A percentile compares a stretch with the other conserved stretches of the same genome.
Conservation (phyloP, 2,797 vertebrate species). For the Clarias laeviceps region DNA sequence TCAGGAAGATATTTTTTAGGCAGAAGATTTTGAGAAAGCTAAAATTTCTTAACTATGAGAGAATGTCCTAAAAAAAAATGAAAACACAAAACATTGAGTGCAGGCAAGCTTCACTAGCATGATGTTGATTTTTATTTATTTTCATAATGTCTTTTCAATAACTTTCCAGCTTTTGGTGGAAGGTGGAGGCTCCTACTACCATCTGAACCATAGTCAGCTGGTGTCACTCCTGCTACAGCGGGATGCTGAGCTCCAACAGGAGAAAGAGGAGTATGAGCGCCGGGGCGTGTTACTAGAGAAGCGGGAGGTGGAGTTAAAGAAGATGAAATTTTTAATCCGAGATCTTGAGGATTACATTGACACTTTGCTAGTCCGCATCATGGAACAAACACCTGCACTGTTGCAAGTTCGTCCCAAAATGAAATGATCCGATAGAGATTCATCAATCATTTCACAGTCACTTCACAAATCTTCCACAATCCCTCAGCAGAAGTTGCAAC, state of each 20-base stretch:
- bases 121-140: not conserved
- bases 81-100: not conserved
- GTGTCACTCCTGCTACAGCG: constrained; percentile 86
- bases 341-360: constrained; percentile 98
- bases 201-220: constrained; percentile 92
- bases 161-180: constrained; percentile 70
- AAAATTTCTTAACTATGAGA: not conserved
- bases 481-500: constrained; percentile 69
- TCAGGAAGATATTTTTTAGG: not conserved
- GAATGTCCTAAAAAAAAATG: not conserved
- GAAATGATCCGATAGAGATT: constrained; percentile 64
- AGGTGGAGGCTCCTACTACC: constrained; percentile 88
- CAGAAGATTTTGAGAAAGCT: not conserved
- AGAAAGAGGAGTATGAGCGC: constrained; percentile 79
- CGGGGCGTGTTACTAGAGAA: constrained; percentile 83
- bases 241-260: constrained; percentile 84
- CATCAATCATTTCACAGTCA: constrained; percentile 54
- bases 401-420: constrained; percentile 86
- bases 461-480: constrained; percentile 36
- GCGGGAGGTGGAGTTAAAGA: constrained; percentile 86
- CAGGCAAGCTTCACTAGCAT: not conserved
- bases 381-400: constrained; percentile 93
- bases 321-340: constrained; percentile 82
- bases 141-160: not conserved
- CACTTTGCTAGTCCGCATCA: constrained; percentile 94